Conservation (phyloP, 1,140 invertebrate species). For the Steinernema feltiae region DNA sequence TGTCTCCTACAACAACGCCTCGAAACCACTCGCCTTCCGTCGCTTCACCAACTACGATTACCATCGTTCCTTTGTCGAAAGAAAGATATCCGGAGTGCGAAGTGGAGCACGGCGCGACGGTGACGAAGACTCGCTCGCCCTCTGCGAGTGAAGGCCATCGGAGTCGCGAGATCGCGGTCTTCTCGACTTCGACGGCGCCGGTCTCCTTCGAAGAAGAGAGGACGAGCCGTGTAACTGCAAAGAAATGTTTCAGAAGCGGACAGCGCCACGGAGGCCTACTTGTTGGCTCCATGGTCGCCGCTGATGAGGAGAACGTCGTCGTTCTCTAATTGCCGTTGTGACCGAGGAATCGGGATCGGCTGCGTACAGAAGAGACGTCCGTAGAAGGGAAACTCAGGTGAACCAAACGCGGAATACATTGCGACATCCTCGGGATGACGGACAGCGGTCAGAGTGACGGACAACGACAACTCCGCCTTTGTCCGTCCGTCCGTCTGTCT, state of each 20-base stretch:
- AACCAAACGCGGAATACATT: background rate
- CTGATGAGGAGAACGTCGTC: background rate
- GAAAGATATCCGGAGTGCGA: background rate
- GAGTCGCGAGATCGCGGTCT: background rate
- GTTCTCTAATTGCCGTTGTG: background rate
- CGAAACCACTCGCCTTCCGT: background rate
- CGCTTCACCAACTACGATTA: background rate
- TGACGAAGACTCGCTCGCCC: background rate
- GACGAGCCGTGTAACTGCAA: background rate
- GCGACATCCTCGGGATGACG: background rate
- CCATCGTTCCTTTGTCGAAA: conserved; percentile 8
- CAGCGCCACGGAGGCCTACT: background rate
- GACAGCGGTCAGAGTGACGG: no score
- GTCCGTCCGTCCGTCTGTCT: no score
- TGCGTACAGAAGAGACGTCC: background rate
- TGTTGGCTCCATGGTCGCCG: background rate
- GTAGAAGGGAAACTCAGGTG: conserved; percentile 3
- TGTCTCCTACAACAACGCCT: background rate
- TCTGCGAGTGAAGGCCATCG: background rate
- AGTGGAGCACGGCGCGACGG: background rate
- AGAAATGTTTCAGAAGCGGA: background rate
- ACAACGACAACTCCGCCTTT: no score
- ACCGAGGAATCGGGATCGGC: background rate
- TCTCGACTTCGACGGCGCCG: background rate
- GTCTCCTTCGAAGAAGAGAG: background rate